Evolutionary conservation across 2,113 vertebrate genomes (phyloP).

Genomic region (zebrafish (Danio rerio)): DNA sequence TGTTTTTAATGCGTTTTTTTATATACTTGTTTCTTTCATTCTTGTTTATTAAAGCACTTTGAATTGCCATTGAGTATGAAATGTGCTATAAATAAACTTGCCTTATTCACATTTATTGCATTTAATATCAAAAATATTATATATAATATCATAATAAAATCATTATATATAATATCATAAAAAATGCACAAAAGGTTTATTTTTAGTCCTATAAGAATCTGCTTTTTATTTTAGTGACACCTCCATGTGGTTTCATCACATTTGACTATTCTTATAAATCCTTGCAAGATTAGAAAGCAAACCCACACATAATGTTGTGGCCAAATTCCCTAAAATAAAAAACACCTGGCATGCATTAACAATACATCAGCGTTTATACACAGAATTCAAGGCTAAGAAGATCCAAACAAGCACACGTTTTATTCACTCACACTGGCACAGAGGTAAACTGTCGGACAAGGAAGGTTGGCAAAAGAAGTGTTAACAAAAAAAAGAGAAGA

Average conservation of each 20-base stretch:
- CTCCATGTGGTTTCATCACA: neutral
- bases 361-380: conserved; percentile 22
- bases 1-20: too few relatives aligned
- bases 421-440: conserved; percentile 20
- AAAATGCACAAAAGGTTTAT: neutral
- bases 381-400: conserved; percentile 3
- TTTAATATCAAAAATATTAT: too few relatives aligned
- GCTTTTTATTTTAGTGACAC: neutral
- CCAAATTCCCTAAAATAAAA: neutral
- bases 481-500: conserved; percentile 55
- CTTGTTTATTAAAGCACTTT: too few relatives aligned
- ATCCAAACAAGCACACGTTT: conserved; percentile 2
- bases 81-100: too few relatives aligned
- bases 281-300: neutral
- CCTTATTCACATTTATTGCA: too few relatives aligned
- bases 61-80: too few relatives aligned
- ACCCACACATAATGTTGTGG: neutral
- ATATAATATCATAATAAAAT: too few relatives aligned
- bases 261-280: neutral
- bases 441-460: conserved; percentile 42
- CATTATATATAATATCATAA: too few relatives aligned
- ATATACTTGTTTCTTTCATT: too few relatives aligned
- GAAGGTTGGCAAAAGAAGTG: conserved; percentile 53
- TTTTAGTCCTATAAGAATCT: neutral
- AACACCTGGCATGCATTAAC: conserved; percentile 25